These are phyloP conservation scores for Lagopus muta DNA, from an alignment of 2,113 vertebrate species.

Conservation along the genomic window DNA sequence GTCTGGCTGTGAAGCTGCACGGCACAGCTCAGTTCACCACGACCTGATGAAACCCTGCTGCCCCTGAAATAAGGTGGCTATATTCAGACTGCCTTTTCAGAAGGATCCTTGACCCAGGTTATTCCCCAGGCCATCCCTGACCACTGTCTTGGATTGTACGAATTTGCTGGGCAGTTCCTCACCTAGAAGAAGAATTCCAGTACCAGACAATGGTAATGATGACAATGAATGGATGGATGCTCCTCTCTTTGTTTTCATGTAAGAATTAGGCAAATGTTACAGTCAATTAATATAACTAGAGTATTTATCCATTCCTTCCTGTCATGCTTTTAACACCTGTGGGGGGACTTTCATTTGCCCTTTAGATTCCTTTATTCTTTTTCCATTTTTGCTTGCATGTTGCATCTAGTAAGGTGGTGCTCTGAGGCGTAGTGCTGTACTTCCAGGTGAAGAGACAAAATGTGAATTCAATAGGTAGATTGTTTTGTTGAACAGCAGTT, in stretches of 20 bases:
- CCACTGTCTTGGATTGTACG: not conserved
- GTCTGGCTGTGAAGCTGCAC: not conserved
- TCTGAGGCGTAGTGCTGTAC: not conserved
- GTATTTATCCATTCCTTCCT: not conserved
- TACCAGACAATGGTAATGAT: not conserved
- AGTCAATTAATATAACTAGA: not conserved
- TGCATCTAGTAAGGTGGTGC: not conserved
- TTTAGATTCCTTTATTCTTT: not conserved
- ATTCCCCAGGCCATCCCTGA: not conserved
- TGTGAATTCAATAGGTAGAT: not conserved
- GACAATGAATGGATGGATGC: not conserved
- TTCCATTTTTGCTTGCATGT: not conserved
- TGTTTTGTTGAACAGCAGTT: not conserved
- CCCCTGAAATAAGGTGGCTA: not conserved
- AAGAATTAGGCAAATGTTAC: too few relatives aligned
- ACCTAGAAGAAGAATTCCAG: not conserved
- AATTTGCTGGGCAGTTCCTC: not conserved
- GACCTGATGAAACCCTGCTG: not conserved
- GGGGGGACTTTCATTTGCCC: not conserved
- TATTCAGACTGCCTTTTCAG: not conserved
- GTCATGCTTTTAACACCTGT: not conserved
- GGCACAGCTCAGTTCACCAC: not conserved
- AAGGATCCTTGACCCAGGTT: not conserved
- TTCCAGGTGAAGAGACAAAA: not conserved
- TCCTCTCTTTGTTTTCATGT: not conserved